These are phyloP conservation scores for Lepidothrix coronata DNA, from an alignment of 2,113 vertebrate genomes.

Conservation along the genomic window DNA sequence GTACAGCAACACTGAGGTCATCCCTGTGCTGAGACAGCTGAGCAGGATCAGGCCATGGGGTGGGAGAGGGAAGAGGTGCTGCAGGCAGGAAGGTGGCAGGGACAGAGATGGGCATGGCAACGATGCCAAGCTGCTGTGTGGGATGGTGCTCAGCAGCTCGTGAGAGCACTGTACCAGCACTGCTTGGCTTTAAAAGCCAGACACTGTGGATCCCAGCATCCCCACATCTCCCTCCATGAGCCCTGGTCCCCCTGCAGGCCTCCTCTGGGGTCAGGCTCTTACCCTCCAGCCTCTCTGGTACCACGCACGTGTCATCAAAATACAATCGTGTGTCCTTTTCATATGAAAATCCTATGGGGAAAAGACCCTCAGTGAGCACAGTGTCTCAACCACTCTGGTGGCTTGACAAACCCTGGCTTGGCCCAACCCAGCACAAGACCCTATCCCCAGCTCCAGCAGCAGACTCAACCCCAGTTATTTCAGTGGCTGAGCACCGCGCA, in stretches of 20 bases:
- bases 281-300: constrained; percentile 93
- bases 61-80: not conserved
- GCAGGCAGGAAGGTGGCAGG: not conserved
- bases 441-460: fast-evolving
- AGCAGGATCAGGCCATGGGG: not conserved
- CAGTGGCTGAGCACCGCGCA: fast-evolving
- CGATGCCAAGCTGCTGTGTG: fast-evolving
- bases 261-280: not conserved
- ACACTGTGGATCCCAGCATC: not conserved
- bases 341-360: constrained; percentile 82
- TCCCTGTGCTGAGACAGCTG: fast-evolving
- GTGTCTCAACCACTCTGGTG: not conserved
- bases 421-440: not conserved
- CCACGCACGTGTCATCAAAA: constrained; percentile 93
- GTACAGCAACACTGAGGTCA: fast-evolving
- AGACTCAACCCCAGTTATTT: not conserved
- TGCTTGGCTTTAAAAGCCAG: not conserved
- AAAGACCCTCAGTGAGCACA: not conserved
- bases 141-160: not conserved
- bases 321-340: constrained; percentile 90
- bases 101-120: fast-evolving
- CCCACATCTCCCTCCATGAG: fast-evolving
- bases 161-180: fast-evolving
- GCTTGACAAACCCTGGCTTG: no score
- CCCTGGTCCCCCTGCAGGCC: not conserved